Percentiles rank a stretch among this genome's conserved stretches.
phyloP scores from a whole-genome alignment of 1,140 invertebrate species.

The Rhopalosiphum maidis region DNA sequence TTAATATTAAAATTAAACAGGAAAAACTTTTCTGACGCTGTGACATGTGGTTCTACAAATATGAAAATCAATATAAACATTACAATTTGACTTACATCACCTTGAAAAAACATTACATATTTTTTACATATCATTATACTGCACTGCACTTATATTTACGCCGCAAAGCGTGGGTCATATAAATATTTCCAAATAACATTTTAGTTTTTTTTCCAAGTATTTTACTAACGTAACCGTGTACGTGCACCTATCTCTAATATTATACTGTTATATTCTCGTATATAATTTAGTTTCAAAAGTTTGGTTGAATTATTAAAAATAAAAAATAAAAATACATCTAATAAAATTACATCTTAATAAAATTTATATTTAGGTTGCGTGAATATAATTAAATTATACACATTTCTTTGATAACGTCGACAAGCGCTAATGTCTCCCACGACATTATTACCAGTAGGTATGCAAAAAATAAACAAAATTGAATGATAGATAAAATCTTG shows the following conservation, averaged over 20 bases:
- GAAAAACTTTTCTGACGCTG: neutral
- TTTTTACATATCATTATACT: neutral
- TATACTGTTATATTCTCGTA: neutral
- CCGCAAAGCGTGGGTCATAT: neutral
- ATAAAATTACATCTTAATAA: conserved; percentile 14
- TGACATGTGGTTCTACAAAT: neutral
- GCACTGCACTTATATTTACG: too few relatives aligned
- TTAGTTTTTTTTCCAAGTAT: neutral
- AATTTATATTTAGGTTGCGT: neutral
- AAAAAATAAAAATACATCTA: neutral
- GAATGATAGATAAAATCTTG: conserved; percentile 1
- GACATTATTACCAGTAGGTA: neutral
- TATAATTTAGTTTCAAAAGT: neutral
- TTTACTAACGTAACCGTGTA: neutral
- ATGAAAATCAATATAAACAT: conserved; percentile 4
- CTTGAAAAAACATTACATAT: conserved; percentile 2
- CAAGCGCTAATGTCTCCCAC: neutral
- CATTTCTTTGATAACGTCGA: conserved; percentile 21
- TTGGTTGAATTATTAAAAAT: conserved; percentile 10
- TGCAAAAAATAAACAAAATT: neutral
- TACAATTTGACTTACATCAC: neutral
- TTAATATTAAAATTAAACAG: neutral
- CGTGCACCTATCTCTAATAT: too few relatives aligned
- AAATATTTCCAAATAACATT: neutral
- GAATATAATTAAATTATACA: neutral